Base-by-base conservation (phyloP, 2,113 vertebrate genomes). In the Lucifuga dentata region DNA sequence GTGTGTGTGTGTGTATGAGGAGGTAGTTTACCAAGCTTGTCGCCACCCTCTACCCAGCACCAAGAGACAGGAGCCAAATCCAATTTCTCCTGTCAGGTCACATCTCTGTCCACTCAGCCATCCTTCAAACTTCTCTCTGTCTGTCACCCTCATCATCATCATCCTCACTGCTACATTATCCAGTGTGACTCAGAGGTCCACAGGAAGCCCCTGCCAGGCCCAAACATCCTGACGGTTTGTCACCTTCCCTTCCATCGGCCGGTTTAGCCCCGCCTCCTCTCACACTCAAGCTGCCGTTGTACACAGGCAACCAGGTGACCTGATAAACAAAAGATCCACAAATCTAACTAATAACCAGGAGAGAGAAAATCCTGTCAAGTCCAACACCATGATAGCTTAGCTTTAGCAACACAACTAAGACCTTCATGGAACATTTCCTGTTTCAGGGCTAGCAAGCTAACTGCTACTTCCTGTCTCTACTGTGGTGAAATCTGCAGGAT, bases 21-120 rank as follows among this genome's bases (percentile, higher is more conserved):
- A 67, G 39, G 77, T 86, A 78, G 88, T 92, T 91, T 91, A 91
- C 88, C 62, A 44, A 90, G 86, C 84, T 86, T 72, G 81, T 85
- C 68, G 76, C 85, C 85, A 86, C 66, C 81, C 76, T 86, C 75
- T 85, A 81, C 83, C 73, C n/a, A 81, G 86, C 46, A 52, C 70
- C 84, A 81, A 48, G 76, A 89, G 81, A 92, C 83, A 80, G 77
- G 73, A 86, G 84, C 72, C 90, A 90, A 80, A 82, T 88, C 81
- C 87, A 89, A 86, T 90, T 85, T 84, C 75, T 58, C 68, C 84
- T 88, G 59, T 57, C 73, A 43, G 55, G 84, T 84, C 69, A 78
- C 80, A 81, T 62, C 73, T 90, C 85, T 84, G 83, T 88, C 84
- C 77, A 85, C 79, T 83, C 74, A 88, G 81, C 60, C 75, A 80